Evolutionary conservation across 2,113 vertebrate species (phyloP).

Genomic region (Centropus unirufus): DNA sequence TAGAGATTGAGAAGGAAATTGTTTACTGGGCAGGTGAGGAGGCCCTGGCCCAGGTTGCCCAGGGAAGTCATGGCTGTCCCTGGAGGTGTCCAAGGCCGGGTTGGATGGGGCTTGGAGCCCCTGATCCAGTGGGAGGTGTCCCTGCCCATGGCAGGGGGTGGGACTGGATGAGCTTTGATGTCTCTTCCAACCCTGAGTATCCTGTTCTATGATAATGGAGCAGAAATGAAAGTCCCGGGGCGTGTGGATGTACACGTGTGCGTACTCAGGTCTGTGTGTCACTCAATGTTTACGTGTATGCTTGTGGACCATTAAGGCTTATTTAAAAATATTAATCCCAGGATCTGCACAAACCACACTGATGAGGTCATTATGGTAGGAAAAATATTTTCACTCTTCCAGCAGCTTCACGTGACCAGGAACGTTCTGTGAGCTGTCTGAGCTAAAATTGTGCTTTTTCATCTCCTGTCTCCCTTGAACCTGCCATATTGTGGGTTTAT

Average conservation of each 20-base stretch:
- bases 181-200: too few relatives aligned
- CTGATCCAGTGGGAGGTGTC: too few relatives aligned
- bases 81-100: too few relatives aligned
- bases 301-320: not conserved
- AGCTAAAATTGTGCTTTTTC: not conserved
- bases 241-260: fast-evolving
- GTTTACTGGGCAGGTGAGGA: too few relatives aligned
- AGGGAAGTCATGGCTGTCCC: too few relatives aligned
- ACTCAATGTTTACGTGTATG: not conserved
- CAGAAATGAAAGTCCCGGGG: not conserved
- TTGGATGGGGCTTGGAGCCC: too few relatives aligned
- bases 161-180: too few relatives aligned
- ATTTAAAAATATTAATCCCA: not conserved
- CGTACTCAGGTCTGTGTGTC: fast-evolving
- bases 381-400: not conserved
- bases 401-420: not conserved
- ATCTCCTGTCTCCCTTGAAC: conserved; percentile 39
- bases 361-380: not conserved
- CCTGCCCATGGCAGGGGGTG: too few relatives aligned
- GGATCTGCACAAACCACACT: not conserved
- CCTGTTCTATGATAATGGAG: too few relatives aligned
- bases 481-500: not conserved
- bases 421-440: not conserved
- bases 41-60: too few relatives aligned
- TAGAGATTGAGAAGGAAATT: too few relatives aligned